Conservation (phyloP, 2,888 invertebrate genomes). For the Blomia tropicalis region DNA sequence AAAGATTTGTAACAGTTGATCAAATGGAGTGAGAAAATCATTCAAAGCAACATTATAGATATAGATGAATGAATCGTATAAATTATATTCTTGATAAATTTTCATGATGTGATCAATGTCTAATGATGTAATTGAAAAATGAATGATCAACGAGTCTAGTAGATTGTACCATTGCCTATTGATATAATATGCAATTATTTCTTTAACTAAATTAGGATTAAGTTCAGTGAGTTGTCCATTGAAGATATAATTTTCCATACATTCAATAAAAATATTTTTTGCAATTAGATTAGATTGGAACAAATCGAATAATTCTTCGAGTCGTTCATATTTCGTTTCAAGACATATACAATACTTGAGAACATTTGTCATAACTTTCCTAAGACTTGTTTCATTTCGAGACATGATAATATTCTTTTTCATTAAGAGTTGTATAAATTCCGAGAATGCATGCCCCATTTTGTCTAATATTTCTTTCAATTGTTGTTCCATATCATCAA, state of each 20-base stretch:
- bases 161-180: conserved; percentile 42
- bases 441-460: conserved; percentile 29
- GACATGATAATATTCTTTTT: conserved; percentile 27
- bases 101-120: conserved; percentile 56
- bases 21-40: conserved; percentile 57
- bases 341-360: conserved; percentile 29
- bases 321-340: conserved; percentile 34
- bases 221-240: conserved; percentile 46
- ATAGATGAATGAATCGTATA: conserved; percentile 55
- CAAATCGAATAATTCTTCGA: conserved; percentile 37
- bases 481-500: conserved; percentile 9
- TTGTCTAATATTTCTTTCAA: conserved; percentile 34
- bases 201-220: conserved; percentile 54
- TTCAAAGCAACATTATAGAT: conserved; percentile 58
- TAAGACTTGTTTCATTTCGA: conserved; percentile 36
- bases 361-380: conserved; percentile 31
- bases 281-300: conserved; percentile 44
- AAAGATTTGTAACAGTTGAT: conserved; percentile 35
- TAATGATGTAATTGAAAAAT: conserved; percentile 53
- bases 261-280: conserved; percentile 49
- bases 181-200: conserved; percentile 52
- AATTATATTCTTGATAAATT: conserved; percentile 45
- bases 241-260: conserved; percentile 53
- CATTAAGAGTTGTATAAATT: neutral
- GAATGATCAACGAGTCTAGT: conserved; percentile 53